phyloP scores from a whole-genome alignment of 2,888 invertebrate species.

The Volucella inflata region DNA sequence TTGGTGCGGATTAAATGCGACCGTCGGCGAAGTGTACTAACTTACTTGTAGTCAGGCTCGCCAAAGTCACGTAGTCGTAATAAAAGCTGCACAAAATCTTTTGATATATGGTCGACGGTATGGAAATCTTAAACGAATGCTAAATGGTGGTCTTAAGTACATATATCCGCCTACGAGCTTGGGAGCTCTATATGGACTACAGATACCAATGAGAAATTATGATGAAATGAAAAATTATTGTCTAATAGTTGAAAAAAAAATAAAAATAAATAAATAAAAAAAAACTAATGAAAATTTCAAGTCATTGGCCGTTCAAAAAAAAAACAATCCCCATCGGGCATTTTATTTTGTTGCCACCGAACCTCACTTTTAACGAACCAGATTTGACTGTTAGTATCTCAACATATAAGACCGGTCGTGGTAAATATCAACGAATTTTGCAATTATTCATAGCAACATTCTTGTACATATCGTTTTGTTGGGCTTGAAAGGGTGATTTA shows the following conservation, averaged over 20 bases:
- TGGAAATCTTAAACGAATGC: constrained; percentile 25
- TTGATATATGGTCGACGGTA: constrained; percentile 66
- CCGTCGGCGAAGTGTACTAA: constrained; percentile 50
- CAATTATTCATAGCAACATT: constrained; percentile 51
- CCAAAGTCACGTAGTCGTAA: constrained; percentile 70
- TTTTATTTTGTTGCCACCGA: not conserved
- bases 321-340: too few relatives aligned
- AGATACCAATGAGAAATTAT: too few relatives aligned
- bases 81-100: constrained; percentile 75
- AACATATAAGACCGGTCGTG: constrained; percentile 73
- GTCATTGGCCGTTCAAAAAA: too few relatives aligned
- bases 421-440: constrained; percentile 70
- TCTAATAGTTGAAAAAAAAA: not conserved
- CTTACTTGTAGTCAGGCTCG: constrained; percentile 50
- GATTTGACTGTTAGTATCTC: constrained; percentile 65
- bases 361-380: constrained; percentile 43
- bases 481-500: constrained; percentile 68
- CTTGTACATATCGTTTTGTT: constrained; percentile 45
- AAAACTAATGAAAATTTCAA: constrained; percentile 10
- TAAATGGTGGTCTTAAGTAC: constrained; percentile 62
- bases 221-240: not conserved
- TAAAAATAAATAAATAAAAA: constrained; percentile 28
- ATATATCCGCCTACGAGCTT: too few relatives aligned
- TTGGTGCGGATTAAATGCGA: constrained; percentile 28
- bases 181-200: too few relatives aligned